phyloP scores from a whole-genome alignment of 2,888 invertebrate species.

The Psylliodes chrysocephalus region DNA sequence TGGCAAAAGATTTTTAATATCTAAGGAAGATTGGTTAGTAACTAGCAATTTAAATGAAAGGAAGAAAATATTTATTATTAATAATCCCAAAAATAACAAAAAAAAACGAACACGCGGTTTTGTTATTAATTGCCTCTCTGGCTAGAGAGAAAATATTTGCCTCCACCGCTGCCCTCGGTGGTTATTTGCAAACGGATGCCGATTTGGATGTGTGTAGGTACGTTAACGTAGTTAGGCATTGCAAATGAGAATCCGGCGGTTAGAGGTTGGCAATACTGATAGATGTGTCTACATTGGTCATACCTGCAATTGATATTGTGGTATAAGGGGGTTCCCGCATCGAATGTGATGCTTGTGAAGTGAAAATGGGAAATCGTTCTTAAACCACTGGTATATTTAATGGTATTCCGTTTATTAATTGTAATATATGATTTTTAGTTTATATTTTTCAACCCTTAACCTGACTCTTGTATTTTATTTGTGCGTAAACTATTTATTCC shows the following conservation, averaged over 20 bases:
- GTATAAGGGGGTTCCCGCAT: constrained; percentile 29
- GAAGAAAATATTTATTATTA: too few species aligned
- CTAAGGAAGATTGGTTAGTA: too few species aligned
- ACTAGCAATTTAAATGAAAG: too few species aligned
- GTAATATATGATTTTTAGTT: too few species aligned
- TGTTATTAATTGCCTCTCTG: too few species aligned
- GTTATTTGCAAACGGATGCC: constrained; percentile 53
- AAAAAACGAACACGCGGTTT: too few species aligned
- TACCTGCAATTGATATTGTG: constrained; percentile 59
- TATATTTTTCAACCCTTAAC: too few species aligned
- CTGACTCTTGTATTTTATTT: too few species aligned
- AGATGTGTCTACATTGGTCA: constrained; percentile 60
- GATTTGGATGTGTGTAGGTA: background rate
- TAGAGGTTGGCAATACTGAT: constrained; percentile 55
- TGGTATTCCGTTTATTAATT: background rate
- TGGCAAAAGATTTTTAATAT: too few species aligned
- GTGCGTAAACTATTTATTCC: too few species aligned
- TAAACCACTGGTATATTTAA: background rate
- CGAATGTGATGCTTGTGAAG: background rate
- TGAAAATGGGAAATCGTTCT: background rate
- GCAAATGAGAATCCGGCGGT: constrained; percentile 51
- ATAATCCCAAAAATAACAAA: too few species aligned
- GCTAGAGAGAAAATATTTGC: background rate
- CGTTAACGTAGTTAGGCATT: constrained; percentile 16
- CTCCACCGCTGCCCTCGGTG: background rate